Percentiles rank a stretch among this genome's conserved stretches.
These are phyloP conservation scores for Lucilia cuprina DNA, from an alignment of 1,140 invertebrate genomes.

Conservation along the genomic window DNA sequence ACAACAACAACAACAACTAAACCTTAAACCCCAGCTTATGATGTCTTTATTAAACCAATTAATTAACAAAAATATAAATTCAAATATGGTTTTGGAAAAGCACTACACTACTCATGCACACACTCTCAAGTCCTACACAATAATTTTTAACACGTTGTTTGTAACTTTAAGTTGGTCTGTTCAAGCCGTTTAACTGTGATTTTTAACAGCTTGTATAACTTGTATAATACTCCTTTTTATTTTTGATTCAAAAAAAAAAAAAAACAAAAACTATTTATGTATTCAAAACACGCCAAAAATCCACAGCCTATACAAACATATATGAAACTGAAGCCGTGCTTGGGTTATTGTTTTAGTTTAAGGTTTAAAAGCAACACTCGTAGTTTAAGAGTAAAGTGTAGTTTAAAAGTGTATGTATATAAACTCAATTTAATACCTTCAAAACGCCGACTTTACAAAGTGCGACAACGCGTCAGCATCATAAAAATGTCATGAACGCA, in stretches of 20 bases:
- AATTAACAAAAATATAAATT: conserved; percentile 23
- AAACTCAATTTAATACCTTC: conserved; percentile 18
- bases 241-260: background rate
- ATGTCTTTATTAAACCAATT: conserved; percentile 34
- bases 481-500: conserved; percentile 35
- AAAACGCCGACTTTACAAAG: conserved; percentile 20
- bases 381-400: background rate
- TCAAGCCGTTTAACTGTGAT: conserved; percentile 19
- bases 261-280: conserved; percentile 18
- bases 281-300: conserved; percentile 23
- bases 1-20: background rate
- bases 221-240: background rate
- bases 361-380: background rate
- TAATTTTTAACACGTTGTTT: background rate
- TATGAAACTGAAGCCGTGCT: background rate
- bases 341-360: background rate
- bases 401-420: background rate
- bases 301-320: background rate
- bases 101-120: background rate
- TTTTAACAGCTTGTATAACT: conserved; percentile 22
- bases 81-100: background rate
- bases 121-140: background rate
- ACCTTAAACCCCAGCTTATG: conserved; percentile 8
- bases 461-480: conserved; percentile 34
- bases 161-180: background rate